phyloP scores from a whole-genome alignment of 1,140 invertebrate genomes.

The Zaprionus tsacasi region DNA sequence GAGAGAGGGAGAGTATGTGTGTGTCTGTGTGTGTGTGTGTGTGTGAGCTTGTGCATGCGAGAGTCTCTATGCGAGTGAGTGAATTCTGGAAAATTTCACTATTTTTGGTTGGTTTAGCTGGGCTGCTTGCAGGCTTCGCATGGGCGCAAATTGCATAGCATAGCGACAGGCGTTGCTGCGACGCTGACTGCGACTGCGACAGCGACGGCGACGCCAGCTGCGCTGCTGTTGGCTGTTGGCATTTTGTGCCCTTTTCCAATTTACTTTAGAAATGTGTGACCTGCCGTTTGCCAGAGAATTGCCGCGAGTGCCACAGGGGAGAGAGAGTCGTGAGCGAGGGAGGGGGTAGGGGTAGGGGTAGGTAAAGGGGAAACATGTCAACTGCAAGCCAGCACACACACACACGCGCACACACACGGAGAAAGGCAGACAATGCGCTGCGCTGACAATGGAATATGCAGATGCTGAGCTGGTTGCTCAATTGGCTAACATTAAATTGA shows the following conservation, averaged over 20 bases:
- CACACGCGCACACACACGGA: neutral
- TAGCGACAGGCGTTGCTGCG: conserved; percentile 26
- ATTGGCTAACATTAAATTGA: conserved; percentile 36
- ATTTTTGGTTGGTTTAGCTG: conserved; percentile 26
- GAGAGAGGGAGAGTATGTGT: neutral
- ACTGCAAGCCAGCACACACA: conserved; percentile 1
- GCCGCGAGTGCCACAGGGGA: conserved; percentile 19
- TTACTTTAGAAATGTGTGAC: conserved; percentile 35
- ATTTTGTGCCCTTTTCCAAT: conserved; percentile 42
- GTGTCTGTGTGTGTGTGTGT: neutral
- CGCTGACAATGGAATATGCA: conserved; percentile 46
- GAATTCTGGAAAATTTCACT: conserved; percentile 25
- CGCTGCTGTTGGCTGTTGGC: conserved; percentile 24
- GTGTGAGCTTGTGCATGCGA: neutral
- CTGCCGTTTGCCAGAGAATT: conserved; percentile 24
- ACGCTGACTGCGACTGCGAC: neutral
- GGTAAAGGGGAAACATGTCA: conserved; percentile 9
- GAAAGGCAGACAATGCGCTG: conserved; percentile 10
- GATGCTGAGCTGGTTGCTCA: conserved; percentile 35
- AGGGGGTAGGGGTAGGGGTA: neutral
- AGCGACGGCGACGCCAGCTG: neutral
- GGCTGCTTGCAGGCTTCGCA: neutral
- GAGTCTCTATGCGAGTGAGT: neutral
- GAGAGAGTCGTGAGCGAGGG: neutral
- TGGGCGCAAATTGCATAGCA: conserved; percentile 44